These are phyloP conservation scores for Todiramphus chloris DNA, from an alignment of 2,113 vertebrate species.

Conservation along the genomic window DNA sequence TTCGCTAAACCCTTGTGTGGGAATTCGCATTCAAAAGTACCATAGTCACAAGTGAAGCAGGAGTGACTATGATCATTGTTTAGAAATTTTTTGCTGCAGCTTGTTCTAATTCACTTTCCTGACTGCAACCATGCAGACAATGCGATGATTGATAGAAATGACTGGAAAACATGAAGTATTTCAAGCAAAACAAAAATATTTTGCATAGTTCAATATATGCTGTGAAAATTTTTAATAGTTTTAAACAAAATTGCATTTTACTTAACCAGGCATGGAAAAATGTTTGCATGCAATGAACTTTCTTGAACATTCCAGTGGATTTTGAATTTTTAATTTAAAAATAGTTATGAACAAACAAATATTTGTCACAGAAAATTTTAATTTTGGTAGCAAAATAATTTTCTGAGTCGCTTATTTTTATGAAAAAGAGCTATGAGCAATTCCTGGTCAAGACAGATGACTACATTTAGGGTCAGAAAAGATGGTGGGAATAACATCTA, in stretches of 20 bases:
- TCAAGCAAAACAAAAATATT: neutral
- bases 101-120: neutral
- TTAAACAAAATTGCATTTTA: neutral
- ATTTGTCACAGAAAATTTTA: neutral
- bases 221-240: neutral
- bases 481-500: neutral
- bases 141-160: neutral
- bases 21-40: neutral
- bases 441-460: neutral
- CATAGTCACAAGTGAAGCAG: neutral
- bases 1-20: neutral
- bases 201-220: neutral
- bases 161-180: neutral
- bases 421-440: neutral
- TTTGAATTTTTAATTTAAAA: neutral
- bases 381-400: neutral
- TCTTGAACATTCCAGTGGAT: neutral
- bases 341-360: fast-evolving
- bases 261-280: neutral
- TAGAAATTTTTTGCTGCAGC: neutral
- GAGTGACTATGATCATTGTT: neutral
- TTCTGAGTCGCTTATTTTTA: neutral
- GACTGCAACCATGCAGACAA: neutral
- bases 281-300: neutral
- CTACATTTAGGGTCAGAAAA: neutral